Base-by-base conservation (phyloP, 2,888 invertebrate genomes). In the Drosophila prostipennis region DNA sequence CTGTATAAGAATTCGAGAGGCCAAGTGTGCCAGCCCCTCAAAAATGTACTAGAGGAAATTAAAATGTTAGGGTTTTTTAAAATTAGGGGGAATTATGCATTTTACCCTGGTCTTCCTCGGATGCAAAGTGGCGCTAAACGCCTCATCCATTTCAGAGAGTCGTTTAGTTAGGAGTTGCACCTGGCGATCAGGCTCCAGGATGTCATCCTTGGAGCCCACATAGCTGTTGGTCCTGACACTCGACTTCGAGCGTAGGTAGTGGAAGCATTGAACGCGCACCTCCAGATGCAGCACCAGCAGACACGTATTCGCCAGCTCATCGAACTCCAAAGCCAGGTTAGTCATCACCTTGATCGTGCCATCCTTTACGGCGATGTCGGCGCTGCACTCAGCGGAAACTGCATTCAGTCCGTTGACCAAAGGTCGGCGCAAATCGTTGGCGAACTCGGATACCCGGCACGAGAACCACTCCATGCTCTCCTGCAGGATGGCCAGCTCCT, bases 251-350 rank as follows among this genome's bases (percentile, higher is more conserved):
- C 94, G 94, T 76, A 99, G 93, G 93, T 98, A 98, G 93, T 97
- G 97, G 93, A 99, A 98, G 92, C 98, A 99, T 91, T 98, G 98
- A 45, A 99, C 98, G 65, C 98, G 94, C 69, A 96, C 94, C 94
- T 99, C 99, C 79, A 99, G 93, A 93, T 99, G 98, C 57, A 99
- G 93, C 68, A 99, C 95, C 43, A 99, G 93, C 68, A 99, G 93
- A 89, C 98, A 98, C 57, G 96, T 98, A 89, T 98, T 96, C 0
- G 98, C 96, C 59, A 98, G 93, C 84, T 98, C 97, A 89, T 97
- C 96, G 90, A 97, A 98, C 75, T 96, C 96, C 77, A 94, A 93
- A 0, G 96, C 96, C 55, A 96, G 94, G 72, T 95, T 94, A 8
- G 94, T 93, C 52, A 96, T 91, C 51, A 95, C 95, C 76, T 94